Evolutionary conservation across 2,797 vertebrate genomes (phyloP), one percentile per base, ranked within the genome.

Genomic region (Pelobates cultripes): DNA sequence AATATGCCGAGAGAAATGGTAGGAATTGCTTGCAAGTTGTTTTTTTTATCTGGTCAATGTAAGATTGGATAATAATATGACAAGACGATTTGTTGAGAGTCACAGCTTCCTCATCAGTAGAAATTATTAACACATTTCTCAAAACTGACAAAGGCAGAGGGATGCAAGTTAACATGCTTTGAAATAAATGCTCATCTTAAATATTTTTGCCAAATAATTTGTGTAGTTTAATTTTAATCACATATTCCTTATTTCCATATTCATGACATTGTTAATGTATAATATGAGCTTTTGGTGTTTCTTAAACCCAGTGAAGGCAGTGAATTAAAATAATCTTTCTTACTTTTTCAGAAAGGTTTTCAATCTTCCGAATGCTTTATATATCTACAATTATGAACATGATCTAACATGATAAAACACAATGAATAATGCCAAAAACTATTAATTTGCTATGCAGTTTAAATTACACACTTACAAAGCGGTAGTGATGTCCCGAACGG

Each of bases 101-200:
- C 14, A 64, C 61, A 40, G 61, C 61, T 64, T 64, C 14, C 28
- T 64, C 28, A 40, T 64, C 28, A 14, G n/a, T 40, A 5, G 10
- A 64, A 64, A 64, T 64, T 64, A 40, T 64, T 64, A 28, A 28
- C 17, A 64, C 61, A 64, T 64, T 64, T 40, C 28, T 64, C 61
- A 64, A 64, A 40, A 60, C 9, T 57, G 55, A 57, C 55, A 57
- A 15, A 57, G 55, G 14, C 14, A 57, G 14, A 4, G 13, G 7
- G 14, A 57, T 12, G 55, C 7, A 40, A 28, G 2, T 28, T 64
- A 64, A 40, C 61, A 64, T 64, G 61, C 61, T 64, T 64, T 64
- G n/a, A 57, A 64, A 64, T 64, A 64, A 64, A 3, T 28, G 61
- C 28, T 64, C 61, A 64, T 17, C 28, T 64, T 64, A 64, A 64